Base-by-base conservation (phyloP, 2,113 vertebrate genomes). In the Neolamprologus tretocephalus region DNA sequence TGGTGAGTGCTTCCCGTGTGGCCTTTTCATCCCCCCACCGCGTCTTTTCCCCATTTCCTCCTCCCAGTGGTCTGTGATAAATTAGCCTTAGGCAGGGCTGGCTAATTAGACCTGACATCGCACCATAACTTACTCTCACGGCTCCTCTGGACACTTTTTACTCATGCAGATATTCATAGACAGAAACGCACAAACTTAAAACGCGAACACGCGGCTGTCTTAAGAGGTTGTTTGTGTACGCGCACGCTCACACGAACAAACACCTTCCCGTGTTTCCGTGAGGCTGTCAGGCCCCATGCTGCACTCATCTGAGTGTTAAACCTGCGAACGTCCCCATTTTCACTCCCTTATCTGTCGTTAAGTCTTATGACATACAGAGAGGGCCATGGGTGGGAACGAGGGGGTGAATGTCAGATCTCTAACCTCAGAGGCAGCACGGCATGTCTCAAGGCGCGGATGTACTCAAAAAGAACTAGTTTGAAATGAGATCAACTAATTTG, bases 91-190 rank as follows among this genome's bases (percentile, higher is more conserved):
- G 87, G 94, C 90, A 83, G 81, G 83, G 86, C 91, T 90, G 90
- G 89, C 91, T 96, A 95, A 96, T 96, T 96, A 94, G 89, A 96
- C 90, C 86, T 87, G 94, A 95, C 94, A 95, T 94, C 92, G 92
- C 89, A 94, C 94, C 89, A 83, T 88, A 91, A 93, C 86, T 61
- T 17, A 17, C 92, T 90, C 87, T 63, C 26, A 19, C 16, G 23
- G 80, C 86, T 88, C 82, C 88, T 84, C 73, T 85, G 83, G 86
- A 86, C 90, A 42, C 40, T 49, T 82, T 58, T 47, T 88, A 84
- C 87, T 86, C 61, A 53, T 58, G 82, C n/a, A 12, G 42, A 88
- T 89, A 86, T 90, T 88, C 61, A 81, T 19, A 51, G 71, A 85
- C 58, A 80, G 81, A 73, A 33, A 89, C 87, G 53, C 66, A 37